These are phyloP conservation scores for Dolichotis patagonum DNA, from an alignment of 2,113 vertebrate genomes.

Conservation along the genomic window DNA sequence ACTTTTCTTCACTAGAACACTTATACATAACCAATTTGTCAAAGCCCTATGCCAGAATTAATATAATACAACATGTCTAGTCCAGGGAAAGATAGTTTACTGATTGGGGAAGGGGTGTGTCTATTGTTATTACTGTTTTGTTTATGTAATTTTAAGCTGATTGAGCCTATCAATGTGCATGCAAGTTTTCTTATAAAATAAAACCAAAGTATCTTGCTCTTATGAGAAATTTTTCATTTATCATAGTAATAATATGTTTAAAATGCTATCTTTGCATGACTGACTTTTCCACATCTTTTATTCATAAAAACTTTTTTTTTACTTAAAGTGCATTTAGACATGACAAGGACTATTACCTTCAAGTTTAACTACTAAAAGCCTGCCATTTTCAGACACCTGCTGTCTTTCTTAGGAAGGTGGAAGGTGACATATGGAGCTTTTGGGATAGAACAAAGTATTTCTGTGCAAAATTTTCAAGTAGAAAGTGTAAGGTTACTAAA, in stretches of 20 bases:
- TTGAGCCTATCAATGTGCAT: neutral
- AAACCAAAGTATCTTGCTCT: conserved; percentile 16
- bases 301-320: conserved; percentile 71
- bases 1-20: conserved; percentile 23
- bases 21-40: neutral
- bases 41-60: conserved; percentile 19
- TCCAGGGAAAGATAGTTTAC: neutral
- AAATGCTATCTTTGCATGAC: conserved; percentile 53
- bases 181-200: conserved; percentile 27
- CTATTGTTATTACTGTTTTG: neutral
- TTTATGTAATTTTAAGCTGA: neutral
- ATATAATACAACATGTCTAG: conserved; percentile 21
- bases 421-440: conserved; percentile 33
- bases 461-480: conserved; percentile 55
- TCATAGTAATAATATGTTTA: conserved; percentile 43
- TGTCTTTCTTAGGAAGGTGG: conserved; percentile 47
- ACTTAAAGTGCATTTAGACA: conserved; percentile 67
- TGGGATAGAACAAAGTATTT: conserved; percentile 58
- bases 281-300: conserved; percentile 71
- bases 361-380: conserved; percentile 43
- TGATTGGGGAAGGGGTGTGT: neutral
- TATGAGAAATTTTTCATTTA: neutral
- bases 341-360: conserved; percentile 66
- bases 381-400: neutral
- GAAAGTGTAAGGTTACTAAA: conserved; percentile 53